Conservation (phyloP, 2,797 vertebrate species). For the Cossypha heuglini region DNA sequence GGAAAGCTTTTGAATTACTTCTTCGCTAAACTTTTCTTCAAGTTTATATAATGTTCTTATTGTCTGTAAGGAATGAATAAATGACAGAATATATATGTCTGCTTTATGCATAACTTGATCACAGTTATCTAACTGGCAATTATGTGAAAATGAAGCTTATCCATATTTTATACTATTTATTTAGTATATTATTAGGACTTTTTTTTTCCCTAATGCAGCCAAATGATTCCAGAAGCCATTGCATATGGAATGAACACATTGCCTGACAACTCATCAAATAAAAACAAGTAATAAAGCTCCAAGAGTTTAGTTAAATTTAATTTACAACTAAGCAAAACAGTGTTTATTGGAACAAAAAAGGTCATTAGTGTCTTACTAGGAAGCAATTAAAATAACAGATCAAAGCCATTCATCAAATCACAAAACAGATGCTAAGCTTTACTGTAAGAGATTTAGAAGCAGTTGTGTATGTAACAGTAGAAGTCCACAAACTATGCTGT, state of each 20-base stretch:
- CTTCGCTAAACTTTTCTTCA: not conserved
- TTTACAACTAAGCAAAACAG: slow-evolving; percentile 78
- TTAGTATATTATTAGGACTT: slow-evolving; percentile 23
- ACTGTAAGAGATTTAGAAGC: slow-evolving; percentile 67
- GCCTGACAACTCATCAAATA: slow-evolving; percentile 28
- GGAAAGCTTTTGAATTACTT: not conserved
- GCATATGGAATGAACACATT: slow-evolving; percentile 33
- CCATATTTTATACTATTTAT: slow-evolving; percentile 53
- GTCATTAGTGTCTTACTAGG: slow-evolving; percentile 79
- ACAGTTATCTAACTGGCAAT: slow-evolving; percentile 11
- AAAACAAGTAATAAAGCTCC: slow-evolving; percentile 66
- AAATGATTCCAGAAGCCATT: not conserved
- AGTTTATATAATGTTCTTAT: not conserved
- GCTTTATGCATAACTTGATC: not conserved
- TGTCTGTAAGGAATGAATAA: not conserved
- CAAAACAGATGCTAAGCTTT: slow-evolving; percentile 78
- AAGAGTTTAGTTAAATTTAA: slow-evolving; percentile 77
- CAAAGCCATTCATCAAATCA: slow-evolving; percentile 77
- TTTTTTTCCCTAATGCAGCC: not conserved
- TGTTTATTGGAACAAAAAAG: slow-evolving; percentile 81
- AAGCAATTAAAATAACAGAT: slow-evolving; percentile 80
- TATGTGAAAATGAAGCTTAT: slow-evolving; percentile 31
- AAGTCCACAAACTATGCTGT: slow-evolving; percentile 21
- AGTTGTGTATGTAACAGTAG: slow-evolving; percentile 37
- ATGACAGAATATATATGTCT: not conserved